phyloP scores from a whole-genome alignment of 2,888 invertebrate species.

The Drosophila neutralis region DNA sequence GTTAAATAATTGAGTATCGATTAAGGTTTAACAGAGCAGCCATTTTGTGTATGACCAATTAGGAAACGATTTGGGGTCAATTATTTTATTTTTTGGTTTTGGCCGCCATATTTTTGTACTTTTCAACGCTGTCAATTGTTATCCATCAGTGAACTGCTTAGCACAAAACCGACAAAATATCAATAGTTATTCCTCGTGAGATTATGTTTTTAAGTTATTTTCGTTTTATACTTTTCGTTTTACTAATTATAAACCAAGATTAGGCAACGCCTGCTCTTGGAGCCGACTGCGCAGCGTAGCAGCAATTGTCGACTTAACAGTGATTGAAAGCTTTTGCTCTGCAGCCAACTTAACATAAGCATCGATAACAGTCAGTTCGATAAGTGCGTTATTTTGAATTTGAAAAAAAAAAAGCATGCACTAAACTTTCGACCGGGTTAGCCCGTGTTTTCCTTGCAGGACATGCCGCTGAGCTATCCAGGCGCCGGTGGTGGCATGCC shows the following conservation, averaged over 20 bases:
- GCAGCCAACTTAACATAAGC: conserved; percentile 11
- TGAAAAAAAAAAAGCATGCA: conserved; percentile 8
- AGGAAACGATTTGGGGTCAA: no score
- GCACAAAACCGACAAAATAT: no score
- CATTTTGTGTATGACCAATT: background rate
- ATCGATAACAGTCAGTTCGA: background rate
- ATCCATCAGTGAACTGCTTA: no score
- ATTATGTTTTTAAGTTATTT: background rate
- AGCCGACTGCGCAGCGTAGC: background rate
- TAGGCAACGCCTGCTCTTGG: background rate
- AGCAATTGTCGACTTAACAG: conserved; percentile 16
- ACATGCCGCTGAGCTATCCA: conserved; percentile 87
- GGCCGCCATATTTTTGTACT: background rate
- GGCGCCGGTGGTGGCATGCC: conserved; percentile 82
- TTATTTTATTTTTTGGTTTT: no score
- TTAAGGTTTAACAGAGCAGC: background rate
- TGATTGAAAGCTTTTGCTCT: background rate
- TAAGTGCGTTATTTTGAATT: background rate
- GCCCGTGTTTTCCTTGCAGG: conserved; percentile 87
- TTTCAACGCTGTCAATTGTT: background rate
- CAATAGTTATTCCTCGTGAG: no score
- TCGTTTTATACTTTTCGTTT: background rate
- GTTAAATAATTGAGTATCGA: background rate
- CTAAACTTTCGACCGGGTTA: conserved; percentile 72
- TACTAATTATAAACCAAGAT: background rate